phyloP scores from a whole-genome alignment of 2,888 invertebrate species.

The Bembecia ichneumoniformis region DNA sequence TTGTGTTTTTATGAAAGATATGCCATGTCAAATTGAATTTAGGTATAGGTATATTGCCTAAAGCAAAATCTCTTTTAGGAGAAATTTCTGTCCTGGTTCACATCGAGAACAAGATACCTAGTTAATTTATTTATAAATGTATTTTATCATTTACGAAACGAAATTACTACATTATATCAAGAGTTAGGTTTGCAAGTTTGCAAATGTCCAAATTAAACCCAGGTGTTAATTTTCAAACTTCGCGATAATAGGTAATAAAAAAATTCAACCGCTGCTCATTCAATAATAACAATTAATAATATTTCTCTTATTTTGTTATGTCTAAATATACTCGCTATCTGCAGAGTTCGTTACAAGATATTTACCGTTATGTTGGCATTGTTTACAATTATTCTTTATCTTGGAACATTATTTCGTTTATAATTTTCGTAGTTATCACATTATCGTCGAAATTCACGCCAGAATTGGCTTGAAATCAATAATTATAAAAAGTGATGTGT shows the following conservation, averaged over 20 bases:
- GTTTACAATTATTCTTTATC: constrained; percentile 65
- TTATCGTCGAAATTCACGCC: constrained; percentile 49
- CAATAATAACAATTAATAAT: background rate
- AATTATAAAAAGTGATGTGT: background rate
- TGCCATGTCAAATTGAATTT: no score
- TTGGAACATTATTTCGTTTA: constrained; percentile 16
- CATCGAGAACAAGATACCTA: no score
- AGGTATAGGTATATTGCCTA: no score
- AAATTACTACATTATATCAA: no score
- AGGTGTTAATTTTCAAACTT: no score
- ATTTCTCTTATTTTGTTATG: constrained; percentile 18
- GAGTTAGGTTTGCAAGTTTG: no score
- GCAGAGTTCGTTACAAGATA: constrained; percentile 46
- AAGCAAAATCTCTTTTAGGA: no score
- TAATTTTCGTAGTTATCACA: constrained; percentile 44
- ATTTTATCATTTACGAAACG: no score
- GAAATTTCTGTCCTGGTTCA: no score
- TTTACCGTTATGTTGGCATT: constrained; percentile 37
- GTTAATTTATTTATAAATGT: no score
- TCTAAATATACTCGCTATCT: constrained; percentile 49
- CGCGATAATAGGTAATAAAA: background rate
- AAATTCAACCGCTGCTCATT: background rate
- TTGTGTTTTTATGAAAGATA: no score
- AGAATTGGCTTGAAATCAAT: constrained; percentile 49
- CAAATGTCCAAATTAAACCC: no score